These are phyloP conservation scores for Falco naumanni DNA, from an alignment of 2,797 vertebrate species.

Conservation along the genomic window DNA sequence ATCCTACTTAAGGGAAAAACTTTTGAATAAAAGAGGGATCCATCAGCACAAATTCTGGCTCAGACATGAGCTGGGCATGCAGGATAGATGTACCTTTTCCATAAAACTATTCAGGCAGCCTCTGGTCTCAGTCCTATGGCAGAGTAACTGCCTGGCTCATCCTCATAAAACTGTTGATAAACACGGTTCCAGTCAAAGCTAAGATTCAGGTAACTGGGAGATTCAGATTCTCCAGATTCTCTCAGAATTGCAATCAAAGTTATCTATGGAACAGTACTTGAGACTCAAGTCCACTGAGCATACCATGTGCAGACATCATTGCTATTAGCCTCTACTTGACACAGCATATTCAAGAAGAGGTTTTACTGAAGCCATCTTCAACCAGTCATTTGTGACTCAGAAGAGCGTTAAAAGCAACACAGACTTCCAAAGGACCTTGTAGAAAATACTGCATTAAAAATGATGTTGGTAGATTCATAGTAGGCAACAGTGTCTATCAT, in stretches of 20 bases:
- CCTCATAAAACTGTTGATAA: not conserved
- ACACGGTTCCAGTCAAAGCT: not conserved
- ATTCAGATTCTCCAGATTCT: not conserved
- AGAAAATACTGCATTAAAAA: not conserved
- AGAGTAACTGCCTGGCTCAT: not conserved
- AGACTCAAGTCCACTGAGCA: not conserved
- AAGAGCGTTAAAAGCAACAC: not conserved
- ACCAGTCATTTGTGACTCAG: not conserved
- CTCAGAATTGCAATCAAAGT: not conserved
- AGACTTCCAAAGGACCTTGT: not conserved
- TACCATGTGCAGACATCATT: not conserved
- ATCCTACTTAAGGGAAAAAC: not conserved
- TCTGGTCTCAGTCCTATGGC: not conserved
- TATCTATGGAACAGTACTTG: not conserved
- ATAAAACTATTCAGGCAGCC: not conserved
- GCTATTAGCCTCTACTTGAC: not conserved
- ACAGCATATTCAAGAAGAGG: not conserved
- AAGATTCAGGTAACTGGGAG: not conserved
- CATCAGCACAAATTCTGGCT: not conserved
- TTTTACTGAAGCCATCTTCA: not conserved
- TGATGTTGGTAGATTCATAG: not conserved
- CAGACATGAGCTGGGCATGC: not conserved
- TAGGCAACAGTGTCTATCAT: not conserved
- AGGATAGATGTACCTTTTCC: not conserved
- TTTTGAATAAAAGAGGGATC: not conserved